A percentile compares a stretch with the other conserved stretches of the same genome.
phyloP scores from a whole-genome alignment of 1,140 invertebrate genomes.

The Euschistus heros region DNA sequence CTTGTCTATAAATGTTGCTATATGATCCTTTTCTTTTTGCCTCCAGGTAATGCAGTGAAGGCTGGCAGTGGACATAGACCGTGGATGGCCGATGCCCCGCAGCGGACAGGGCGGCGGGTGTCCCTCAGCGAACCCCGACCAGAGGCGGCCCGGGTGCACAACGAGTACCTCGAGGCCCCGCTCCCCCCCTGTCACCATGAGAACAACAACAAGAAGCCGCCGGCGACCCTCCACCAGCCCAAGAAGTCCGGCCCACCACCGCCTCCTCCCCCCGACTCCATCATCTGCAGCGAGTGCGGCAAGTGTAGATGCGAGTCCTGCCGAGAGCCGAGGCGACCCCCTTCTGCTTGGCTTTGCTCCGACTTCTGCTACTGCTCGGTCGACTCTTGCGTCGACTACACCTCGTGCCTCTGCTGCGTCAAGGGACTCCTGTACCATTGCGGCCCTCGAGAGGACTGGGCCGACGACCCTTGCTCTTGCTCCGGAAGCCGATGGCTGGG shows the following conservation, averaged over 20 bases:
- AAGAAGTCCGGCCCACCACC: not conserved
- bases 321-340: slow-evolving; percentile 67
- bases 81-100: slow-evolving; percentile 8
- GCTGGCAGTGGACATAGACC: slow-evolving; percentile 5
- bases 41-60: slow-evolving; percentile 12
- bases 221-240: not conserved
- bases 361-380: slow-evolving; percentile 76
- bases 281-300: slow-evolving; percentile 75
- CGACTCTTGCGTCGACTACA: slow-evolving; percentile 74
- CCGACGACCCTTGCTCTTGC: slow-evolving; percentile 79
- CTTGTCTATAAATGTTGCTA: no score
- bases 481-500: slow-evolving; percentile 53
- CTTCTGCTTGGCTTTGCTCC: slow-evolving; percentile 77
- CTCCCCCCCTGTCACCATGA: slow-evolving; percentile 36
- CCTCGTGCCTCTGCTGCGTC: slow-evolving; percentile 85
- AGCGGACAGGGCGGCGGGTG: slow-evolving; percentile 8
- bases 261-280: slow-evolving; percentile 38
- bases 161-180: slow-evolving; percentile 79
- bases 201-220: slow-evolving; percentile 28
- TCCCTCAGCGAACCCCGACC: slow-evolving; percentile 51
- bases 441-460: slow-evolving; percentile 42
- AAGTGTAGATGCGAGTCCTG: slow-evolving; percentile 79
- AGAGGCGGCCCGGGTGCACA: slow-evolving; percentile 60
- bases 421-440: slow-evolving; percentile 89
- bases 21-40: not conserved